These are phyloP conservation scores for Falco biarmicus DNA, from an alignment of 2,797 vertebrate genomes.

Conservation along the genomic window DNA sequence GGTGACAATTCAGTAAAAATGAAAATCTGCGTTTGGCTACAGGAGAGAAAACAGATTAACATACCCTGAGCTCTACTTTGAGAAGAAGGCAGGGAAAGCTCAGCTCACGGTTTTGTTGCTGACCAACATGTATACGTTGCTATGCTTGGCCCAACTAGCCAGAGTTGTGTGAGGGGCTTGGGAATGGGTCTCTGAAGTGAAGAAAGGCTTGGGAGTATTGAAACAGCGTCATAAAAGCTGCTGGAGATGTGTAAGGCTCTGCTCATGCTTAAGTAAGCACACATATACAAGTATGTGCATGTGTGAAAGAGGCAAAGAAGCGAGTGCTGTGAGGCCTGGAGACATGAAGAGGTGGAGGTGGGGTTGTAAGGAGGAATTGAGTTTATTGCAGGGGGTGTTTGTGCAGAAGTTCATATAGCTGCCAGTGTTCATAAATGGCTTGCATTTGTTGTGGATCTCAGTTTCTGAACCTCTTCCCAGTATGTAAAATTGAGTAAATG, in stretches of 20 bases:
- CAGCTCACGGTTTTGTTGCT: background rate
- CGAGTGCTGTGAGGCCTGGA: background rate
- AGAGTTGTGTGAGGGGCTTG: background rate
- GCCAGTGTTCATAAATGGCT: background rate
- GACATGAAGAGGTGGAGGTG: background rate
- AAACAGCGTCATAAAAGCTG: background rate
- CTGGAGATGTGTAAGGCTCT: background rate
- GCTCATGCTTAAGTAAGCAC: accelerated
- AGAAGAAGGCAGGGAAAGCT: background rate
- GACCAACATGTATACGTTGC: background rate
- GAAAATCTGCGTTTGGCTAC: background rate
- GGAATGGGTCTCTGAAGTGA: background rate
- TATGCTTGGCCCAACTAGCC: background rate
- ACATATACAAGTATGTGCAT: background rate
- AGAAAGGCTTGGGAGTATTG: background rate
- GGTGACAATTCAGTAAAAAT: background rate
- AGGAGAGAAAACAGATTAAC: background rate
- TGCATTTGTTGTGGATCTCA: background rate
- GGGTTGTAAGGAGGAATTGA: background rate
- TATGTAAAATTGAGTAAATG: background rate
- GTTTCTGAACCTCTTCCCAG: background rate
- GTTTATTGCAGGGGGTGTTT: background rate
- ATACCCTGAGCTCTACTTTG: background rate
- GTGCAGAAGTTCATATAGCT: background rate
- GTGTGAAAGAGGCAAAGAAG: background rate